phyloP scores from a whole-genome alignment of 1,140 invertebrate species.

The Drosophila setifemur region DNA sequence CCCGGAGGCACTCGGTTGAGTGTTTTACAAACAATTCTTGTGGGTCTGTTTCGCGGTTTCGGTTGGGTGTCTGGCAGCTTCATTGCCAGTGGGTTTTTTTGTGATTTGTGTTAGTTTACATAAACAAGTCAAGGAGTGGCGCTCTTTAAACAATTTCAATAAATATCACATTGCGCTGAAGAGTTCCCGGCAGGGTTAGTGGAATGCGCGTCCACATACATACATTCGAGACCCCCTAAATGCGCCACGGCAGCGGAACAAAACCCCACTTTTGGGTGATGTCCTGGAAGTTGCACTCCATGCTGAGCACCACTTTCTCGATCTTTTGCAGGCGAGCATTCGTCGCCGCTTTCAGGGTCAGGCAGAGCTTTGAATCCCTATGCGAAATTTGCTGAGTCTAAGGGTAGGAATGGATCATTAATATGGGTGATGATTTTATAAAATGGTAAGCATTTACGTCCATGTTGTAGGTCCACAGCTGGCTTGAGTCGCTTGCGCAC shows the following conservation, averaged over 20 bases:
- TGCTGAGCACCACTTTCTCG: slow-evolving; percentile 72
- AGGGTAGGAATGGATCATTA: background rate
- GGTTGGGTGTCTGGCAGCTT: background rate
- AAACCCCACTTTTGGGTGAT: slow-evolving; percentile 81
- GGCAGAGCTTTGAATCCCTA: slow-evolving; percentile 62
- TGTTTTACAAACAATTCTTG: slow-evolving; percentile 69
- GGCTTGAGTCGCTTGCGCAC: slow-evolving; percentile 58
- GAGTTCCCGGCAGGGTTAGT: slow-evolving; percentile 51
- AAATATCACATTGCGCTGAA: slow-evolving; percentile 76
- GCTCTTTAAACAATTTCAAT: slow-evolving; percentile 70
- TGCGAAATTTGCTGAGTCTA: slow-evolving; percentile 81
- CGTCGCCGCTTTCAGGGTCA: slow-evolving; percentile 69
- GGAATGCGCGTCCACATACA: slow-evolving; percentile 12
- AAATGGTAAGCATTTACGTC: slow-evolving; percentile 50
- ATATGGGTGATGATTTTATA: background rate
- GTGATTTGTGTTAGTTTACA: slow-evolving; percentile 19
- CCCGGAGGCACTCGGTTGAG: slow-evolving; percentile 29
- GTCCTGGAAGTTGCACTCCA: slow-evolving; percentile 72
- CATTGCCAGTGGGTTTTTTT: slow-evolving; percentile 12
- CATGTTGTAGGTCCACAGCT: slow-evolving; percentile 79
- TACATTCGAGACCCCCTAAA: slow-evolving; percentile 33
- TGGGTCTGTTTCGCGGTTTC: slow-evolving; percentile 61
- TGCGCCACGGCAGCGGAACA: slow-evolving; percentile 77
- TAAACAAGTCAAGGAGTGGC: slow-evolving; percentile 45
- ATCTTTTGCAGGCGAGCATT: slow-evolving; percentile 52